phyloP scores from a whole-genome alignment of 2,888 invertebrate species.

The Tetrapedia diversipes region DNA sequence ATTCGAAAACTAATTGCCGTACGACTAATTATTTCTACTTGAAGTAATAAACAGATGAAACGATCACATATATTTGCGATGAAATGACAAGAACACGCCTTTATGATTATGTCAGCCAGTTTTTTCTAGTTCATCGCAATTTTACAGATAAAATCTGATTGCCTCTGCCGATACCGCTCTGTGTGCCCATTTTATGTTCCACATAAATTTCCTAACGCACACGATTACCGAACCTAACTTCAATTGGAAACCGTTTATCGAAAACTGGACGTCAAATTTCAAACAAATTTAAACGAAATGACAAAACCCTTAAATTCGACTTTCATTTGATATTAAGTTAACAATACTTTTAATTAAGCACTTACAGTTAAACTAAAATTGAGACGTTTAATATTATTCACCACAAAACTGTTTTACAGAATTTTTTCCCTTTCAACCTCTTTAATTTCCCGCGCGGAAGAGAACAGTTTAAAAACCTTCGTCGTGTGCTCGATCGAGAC shows the following conservation, averaged over 20 bases:
- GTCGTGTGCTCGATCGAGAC: neutral
- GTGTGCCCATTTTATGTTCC: neutral
- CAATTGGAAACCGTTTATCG: too few relatives aligned
- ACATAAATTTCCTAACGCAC: too few relatives aligned
- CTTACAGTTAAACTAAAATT: too few relatives aligned
- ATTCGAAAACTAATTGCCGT: conserved; percentile 1
- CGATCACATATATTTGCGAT: neutral
- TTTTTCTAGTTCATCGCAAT: neutral
- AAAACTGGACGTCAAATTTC: too few relatives aligned
- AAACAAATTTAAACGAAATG: too few relatives aligned
- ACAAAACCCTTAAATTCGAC: too few relatives aligned
- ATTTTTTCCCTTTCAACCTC: neutral
- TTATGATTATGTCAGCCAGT: neutral
- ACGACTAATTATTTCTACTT: neutral
- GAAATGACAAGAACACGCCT: neutral
- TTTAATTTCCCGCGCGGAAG: neutral
- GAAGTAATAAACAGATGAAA: neutral
- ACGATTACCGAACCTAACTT: neutral
- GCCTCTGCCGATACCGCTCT: neutral
- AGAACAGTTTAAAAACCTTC: neutral
- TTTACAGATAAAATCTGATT: neutral
- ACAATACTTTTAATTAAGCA: too few relatives aligned
- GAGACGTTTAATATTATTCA: too few relatives aligned
- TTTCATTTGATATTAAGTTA: too few relatives aligned
- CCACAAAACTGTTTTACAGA: neutral